phyloP scores from a whole-genome alignment of 2,888 invertebrate genomes.

The Glaucopsyche alexis region DNA sequence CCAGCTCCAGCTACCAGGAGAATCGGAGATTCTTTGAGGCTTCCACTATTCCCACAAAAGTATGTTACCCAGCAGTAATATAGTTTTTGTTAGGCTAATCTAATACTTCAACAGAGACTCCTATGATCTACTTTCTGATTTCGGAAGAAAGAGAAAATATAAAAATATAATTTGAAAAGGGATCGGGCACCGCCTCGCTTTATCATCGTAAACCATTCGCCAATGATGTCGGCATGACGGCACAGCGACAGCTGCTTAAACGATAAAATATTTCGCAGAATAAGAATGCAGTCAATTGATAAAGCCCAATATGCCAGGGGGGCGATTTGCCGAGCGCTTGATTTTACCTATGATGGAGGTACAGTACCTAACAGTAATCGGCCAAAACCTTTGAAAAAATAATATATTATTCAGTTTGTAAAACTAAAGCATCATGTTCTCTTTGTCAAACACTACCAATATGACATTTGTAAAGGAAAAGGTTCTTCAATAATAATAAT shows the following conservation, averaged over 20 bases:
- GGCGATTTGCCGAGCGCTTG: background rate
- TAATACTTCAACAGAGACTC: no score
- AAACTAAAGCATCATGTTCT: no score
- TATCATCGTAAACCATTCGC: constrained; percentile 10
- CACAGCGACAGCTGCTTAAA: background rate
- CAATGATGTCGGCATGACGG: background rate
- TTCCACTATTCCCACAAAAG: no score
- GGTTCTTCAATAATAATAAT: no score
- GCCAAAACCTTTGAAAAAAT: no score
- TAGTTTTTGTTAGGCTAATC: no score
- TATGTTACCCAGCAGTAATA: no score
- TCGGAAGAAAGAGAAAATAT: background rate
- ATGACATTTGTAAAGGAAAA: no score
- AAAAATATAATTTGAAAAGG: background rate
- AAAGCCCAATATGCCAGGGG: background rate
- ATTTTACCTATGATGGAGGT: background rate
- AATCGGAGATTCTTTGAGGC: no score
- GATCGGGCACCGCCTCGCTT: background rate
- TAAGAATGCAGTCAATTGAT: background rate
- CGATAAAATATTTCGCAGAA: background rate
- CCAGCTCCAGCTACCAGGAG: no score
- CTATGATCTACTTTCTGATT: background rate
- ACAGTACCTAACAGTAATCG: background rate
- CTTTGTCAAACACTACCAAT: no score
- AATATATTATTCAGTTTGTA: no score